Evolutionary conservation across 1,140 invertebrate genomes (phyloP).

Genomic region (Pararge aegeria): DNA sequence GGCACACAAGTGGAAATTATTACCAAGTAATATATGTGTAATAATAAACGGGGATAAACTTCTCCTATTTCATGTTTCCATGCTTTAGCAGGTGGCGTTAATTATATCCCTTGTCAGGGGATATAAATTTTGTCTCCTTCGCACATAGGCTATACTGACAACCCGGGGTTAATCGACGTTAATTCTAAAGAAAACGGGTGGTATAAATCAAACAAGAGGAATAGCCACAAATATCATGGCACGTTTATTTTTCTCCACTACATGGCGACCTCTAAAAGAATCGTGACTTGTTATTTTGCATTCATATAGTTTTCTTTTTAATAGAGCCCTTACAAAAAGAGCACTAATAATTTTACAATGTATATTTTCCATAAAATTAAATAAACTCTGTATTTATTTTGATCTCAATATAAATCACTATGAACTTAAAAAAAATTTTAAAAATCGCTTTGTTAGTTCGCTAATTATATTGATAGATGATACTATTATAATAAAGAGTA

Average conservation of each 20-base stretch:
- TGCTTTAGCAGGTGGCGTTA: no score
- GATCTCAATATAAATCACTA: slow-evolving; percentile 80
- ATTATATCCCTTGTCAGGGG: no score
- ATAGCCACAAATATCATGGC: slow-evolving; percentile 80
- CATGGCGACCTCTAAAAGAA: slow-evolving; percentile 81
- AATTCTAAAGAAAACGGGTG: no score
- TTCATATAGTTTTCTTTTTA: slow-evolving; percentile 74
- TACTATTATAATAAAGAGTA: slow-evolving; percentile 79
- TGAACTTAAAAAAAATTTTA: slow-evolving; percentile 74
- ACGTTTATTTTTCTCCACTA: slow-evolving; percentile 81
- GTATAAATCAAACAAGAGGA: slow-evolving; percentile 52
- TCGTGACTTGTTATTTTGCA: slow-evolving; percentile 79
- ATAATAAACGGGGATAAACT: no score
- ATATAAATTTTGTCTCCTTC: no score
- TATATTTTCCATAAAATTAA: slow-evolving; percentile 79
- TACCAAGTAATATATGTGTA: no score
- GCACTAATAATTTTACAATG: slow-evolving; percentile 76
- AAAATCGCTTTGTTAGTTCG: slow-evolving; percentile 78
- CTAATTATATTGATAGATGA: slow-evolving; percentile 78
- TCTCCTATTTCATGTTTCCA: no score
- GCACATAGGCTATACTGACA: neutral
- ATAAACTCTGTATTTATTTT: slow-evolving; percentile 80
- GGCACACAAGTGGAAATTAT: no score
- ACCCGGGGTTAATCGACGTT: no score
- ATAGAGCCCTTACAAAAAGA: slow-evolving; percentile 68